Conservation (phyloP, 1,140 invertebrate species). For the Dinoponera quadriceps region DNA sequence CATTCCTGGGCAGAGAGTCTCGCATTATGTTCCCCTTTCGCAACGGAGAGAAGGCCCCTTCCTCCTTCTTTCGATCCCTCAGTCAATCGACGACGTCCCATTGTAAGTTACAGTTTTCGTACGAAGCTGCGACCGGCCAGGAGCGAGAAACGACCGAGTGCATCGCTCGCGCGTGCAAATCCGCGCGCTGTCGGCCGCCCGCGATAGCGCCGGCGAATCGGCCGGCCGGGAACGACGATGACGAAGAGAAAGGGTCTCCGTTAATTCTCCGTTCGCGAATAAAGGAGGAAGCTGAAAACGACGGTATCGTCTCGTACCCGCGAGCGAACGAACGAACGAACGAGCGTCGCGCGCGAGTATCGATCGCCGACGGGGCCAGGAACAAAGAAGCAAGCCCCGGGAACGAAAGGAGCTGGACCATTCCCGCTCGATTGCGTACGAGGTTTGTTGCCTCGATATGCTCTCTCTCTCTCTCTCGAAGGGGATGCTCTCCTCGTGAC, state of each 20-base stretch:
- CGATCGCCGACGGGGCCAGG: constrained; percentile 23
- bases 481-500: neutral
- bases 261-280: constrained; percentile 36
- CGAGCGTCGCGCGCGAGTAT: constrained; percentile 5
- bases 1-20: neutral
- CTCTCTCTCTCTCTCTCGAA: neutral
- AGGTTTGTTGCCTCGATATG: neutral
- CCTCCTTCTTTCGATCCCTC: neutral
- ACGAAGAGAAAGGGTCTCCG: neutral
- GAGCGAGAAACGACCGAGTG: constrained; percentile 10
- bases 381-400: constrained; percentile 45
- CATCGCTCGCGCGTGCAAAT: constrained; percentile 13
- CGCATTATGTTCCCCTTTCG: neutral
- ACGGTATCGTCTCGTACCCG: neutral
- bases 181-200: neutral
- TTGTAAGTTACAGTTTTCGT: constrained; percentile 39
- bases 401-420: neutral
- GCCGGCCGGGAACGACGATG: neutral
- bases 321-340: constrained; percentile 6
- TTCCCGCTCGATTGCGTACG: constrained; percentile 23
- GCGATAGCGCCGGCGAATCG: neutral
- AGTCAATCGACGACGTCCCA: constrained; percentile 17
- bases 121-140: neutral
- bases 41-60: too few relatives aligned
- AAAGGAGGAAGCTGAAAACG: neutral